Evolutionary conservation across 1,140 invertebrate genomes (phyloP).

Genomic region (Diabrotica undecimpunctata): DNA sequence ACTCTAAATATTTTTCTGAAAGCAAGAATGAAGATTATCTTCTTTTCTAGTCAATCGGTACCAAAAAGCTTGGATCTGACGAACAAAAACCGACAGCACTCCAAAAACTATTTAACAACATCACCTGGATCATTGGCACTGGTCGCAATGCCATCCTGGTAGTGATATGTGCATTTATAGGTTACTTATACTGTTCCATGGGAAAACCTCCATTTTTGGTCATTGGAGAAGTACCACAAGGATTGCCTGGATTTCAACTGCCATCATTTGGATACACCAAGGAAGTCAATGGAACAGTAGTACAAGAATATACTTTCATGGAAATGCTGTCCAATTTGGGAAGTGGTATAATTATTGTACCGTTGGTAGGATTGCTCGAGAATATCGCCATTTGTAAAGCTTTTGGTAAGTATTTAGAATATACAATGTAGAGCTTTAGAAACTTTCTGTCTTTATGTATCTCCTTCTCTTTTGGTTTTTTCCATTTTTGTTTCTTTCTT

Average conservation of each 20-base stretch:
- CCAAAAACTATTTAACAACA: slow-evolving; percentile 53
- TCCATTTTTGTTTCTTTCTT: too few species aligned
- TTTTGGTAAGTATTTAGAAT: slow-evolving; percentile 57
- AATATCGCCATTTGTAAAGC: slow-evolving; percentile 82
- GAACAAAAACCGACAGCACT: slow-evolving; percentile 46
- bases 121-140: slow-evolving; percentile 64
- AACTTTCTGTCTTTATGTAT: background rate
- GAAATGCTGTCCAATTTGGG: slow-evolving; percentile 71
- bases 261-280: slow-evolving; percentile 63
- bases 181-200: slow-evolving; percentile 44
- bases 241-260: slow-evolving; percentile 60
- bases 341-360: slow-evolving; percentile 72
- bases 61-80: slow-evolving; percentile 56
- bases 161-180: slow-evolving; percentile 60
- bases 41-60: slow-evolving; percentile 54
- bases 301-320: slow-evolving; percentile 55
- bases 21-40: too few species aligned
- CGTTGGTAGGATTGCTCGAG: slow-evolving; percentile 76
- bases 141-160: slow-evolving; percentile 77
- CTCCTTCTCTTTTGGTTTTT: background rate
- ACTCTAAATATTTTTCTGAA: too few species aligned
- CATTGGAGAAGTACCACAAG: slow-evolving; percentile 65
- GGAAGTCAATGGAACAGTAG: slow-evolving; percentile 51
- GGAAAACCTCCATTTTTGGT: slow-evolving; percentile 55
- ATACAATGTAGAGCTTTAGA: background rate